Evolutionary conservation across 1,140 invertebrate genomes (phyloP), one percentile per base, ranked within the genome.

Genomic region (Streblospio benedicti): DNA sequence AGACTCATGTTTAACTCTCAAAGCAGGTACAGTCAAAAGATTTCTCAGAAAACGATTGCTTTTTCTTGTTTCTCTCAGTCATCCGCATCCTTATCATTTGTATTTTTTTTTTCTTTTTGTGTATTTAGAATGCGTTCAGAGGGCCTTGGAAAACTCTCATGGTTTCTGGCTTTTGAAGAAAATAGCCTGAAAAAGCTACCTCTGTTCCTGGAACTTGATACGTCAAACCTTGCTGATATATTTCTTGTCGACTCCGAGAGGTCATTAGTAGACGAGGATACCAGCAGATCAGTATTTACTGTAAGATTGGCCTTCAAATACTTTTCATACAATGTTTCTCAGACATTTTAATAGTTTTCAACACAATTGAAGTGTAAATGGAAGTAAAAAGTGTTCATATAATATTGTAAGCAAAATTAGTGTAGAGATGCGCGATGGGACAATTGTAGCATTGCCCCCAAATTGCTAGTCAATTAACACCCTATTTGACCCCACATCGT

Each of bases 141-240:
- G 20, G 53, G 53, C 9, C 20, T 56, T 23, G 53, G 53, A 12
- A 23, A 31, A 6, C 20, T 56, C 3, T 32, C 53, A 4, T 56
- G 38, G 32, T 56, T 56, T 38, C 53, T 56, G 6, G 32, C 53
- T 38, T 20, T 38, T 38, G 53, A 56, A 38, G 35, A 32, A 43
- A 38, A 56, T 23, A 56, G 53, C 35, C 16, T 38, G 20, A 35
- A 28, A 35, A 56, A 56, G 53, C 12, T 56, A 23, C 53, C 53
- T 4, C 35, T 38, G 3, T 56, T 56, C 53, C 43, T 38, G 2
- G 53, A 56, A 20, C 27, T 56, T 23, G 53, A 56, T 23, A 23
- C 43, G 12, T 38, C 53, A 32, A 56, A 56, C 33, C 53, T 56
- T 2, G 27, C 53, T 20, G 18, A 35, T 23, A 23, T 56, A 9